Percentiles rank a stretch among this genome's conserved stretches.
Evolutionary conservation across 2,888 invertebrate genomes (phyloP).

Genomic region (Pasiphila rectangulata): DNA sequence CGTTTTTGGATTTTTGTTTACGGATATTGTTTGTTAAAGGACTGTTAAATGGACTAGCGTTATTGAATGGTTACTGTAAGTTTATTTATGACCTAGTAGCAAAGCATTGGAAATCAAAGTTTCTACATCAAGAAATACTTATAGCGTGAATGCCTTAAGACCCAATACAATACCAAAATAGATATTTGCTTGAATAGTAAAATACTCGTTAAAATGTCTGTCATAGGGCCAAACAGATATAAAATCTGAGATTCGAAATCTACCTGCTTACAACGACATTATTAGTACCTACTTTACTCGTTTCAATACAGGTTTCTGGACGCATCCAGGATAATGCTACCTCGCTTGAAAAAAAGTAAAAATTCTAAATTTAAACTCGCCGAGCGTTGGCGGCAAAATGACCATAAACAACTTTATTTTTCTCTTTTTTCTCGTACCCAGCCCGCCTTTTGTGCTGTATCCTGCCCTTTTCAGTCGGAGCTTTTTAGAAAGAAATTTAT

Average conservation of each 20-base stretch:
- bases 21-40: neutral
- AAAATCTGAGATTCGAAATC: conserved; percentile 14
- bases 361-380: conserved; percentile 71
- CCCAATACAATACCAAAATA: too few relatives aligned
- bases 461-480: conserved; percentile 76
- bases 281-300: conserved; percentile 14
- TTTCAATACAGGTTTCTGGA: conserved; percentile 30
- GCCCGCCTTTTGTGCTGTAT: conserved; percentile 71
- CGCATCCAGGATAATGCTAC: conserved; percentile 28
- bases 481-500: conserved; percentile 80
- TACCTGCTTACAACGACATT: conserved; percentile 13
- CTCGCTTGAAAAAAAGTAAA: conserved; percentile 47
- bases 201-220: conserved; percentile 1
- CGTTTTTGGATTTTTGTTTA: conserved; percentile 10
- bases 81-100: too few relatives aligned
- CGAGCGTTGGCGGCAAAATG: conserved; percentile 75
- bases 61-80: too few relatives aligned
- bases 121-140: too few relatives aligned
- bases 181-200: too few relatives aligned
- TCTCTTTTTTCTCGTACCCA: conserved; percentile 57
- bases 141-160: too few relatives aligned
- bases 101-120: neutral
- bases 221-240: conserved; percentile 5
- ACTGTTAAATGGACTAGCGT: neutral
- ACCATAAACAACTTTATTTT: conserved; percentile 67